A percentile compares a stretch with the other conserved stretches of the same genome.
Conservation (phyloP, 2,113 vertebrate species). For the Tor tambroides region DNA sequence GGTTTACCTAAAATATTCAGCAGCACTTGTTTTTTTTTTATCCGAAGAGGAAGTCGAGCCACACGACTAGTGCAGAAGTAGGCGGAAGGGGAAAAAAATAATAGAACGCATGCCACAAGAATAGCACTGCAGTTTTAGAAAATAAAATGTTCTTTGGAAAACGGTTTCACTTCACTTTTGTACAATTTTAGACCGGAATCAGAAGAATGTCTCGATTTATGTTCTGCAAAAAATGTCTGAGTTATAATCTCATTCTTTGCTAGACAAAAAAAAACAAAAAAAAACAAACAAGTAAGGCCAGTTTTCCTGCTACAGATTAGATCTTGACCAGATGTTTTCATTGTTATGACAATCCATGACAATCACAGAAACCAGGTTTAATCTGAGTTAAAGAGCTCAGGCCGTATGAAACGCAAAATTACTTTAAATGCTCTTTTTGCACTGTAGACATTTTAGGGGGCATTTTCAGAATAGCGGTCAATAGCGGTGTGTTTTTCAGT, state of each 20-base stretch:
- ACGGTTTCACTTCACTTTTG: constrained; percentile 35
- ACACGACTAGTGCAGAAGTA: not conserved
- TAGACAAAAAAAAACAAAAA: no score
- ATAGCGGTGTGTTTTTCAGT: not conserved
- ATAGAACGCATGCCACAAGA: not conserved
- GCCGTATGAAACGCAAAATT: not conserved
- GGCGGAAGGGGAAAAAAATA: not conserved
- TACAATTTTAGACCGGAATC: not conserved
- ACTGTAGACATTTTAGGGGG: not conserved
- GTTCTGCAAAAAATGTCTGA: constrained; percentile 1
- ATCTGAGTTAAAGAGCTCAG: not conserved
- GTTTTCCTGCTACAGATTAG: not conserved
- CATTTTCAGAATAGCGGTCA: not conserved
- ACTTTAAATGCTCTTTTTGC: not conserved
- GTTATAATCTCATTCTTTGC: no score
- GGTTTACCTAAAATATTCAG: not conserved
- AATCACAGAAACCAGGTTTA: not conserved
- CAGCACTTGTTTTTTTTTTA: not conserved
- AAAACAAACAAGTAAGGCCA: not conserved
- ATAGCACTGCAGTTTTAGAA: not conserved
- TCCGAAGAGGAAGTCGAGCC: constrained; percentile 14
- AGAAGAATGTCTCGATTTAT: not conserved
- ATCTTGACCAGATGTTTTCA: constrained; percentile 18
- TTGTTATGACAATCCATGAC: not conserved
- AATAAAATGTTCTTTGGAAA: not conserved